phyloP scores from a whole-genome alignment of 2,113 vertebrate species.

The Lota lota region DNA sequence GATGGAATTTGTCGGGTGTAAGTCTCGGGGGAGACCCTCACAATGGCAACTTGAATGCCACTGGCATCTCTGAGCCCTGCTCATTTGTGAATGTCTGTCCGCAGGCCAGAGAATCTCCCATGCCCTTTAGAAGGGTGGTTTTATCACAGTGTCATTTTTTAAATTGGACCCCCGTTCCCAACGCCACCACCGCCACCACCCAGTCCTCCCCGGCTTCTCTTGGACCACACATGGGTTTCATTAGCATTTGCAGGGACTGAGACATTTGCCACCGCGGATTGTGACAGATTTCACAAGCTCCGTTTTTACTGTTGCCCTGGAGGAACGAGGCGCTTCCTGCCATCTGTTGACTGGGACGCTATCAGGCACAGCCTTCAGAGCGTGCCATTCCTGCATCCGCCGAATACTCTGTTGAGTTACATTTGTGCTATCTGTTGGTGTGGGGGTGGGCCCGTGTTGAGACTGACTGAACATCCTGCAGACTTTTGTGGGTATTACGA shows the following conservation, averaged over 20 bases:
- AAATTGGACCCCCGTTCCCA: conserved; percentile 56
- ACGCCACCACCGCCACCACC: conserved; percentile 8
- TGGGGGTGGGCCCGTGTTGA: too few relatives aligned
- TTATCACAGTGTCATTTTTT: conserved; percentile 68
- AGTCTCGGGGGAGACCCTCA: conserved; percentile 55
- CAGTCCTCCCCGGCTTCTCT: conserved; percentile 21
- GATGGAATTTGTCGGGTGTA: conserved; percentile 50
- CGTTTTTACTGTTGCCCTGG: conserved; percentile 62
- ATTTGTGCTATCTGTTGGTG: too few relatives aligned
- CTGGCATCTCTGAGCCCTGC: conserved; percentile 58
- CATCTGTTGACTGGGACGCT: conserved; percentile 74
- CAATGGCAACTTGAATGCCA: conserved; percentile 67
- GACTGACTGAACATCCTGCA: too few relatives aligned
- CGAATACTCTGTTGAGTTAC: conserved; percentile 1
- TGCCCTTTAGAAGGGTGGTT: conserved; percentile 62
- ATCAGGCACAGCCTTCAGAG: conserved; percentile 49
- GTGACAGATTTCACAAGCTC: conserved; percentile 72
- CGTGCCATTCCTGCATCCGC: conserved; percentile 34
- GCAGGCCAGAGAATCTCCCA: conserved; percentile 54
- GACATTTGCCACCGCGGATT: conserved; percentile 71
- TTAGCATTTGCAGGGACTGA: conserved; percentile 71
- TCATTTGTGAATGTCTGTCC: conserved; percentile 64
- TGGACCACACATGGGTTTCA: conserved; percentile 64
- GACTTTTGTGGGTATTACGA: too few relatives aligned
- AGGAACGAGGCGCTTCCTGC: conserved; percentile 42